Base-by-base conservation (phyloP, 2,797 vertebrate species). In the Erpetoichthys calabaricus region DNA sequence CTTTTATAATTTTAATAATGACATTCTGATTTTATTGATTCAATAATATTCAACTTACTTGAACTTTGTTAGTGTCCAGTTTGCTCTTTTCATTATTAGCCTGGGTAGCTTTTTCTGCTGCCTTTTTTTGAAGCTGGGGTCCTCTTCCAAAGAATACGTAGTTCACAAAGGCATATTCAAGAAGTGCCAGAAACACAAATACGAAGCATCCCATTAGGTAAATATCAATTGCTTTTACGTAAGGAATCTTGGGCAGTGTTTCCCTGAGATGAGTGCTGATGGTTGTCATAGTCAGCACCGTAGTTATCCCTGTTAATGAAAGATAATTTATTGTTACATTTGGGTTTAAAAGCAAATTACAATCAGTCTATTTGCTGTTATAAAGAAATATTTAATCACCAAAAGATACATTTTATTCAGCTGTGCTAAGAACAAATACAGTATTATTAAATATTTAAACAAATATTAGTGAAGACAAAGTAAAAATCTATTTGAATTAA, bases 71-170 rank as follows among this genome's bases (percentile, higher is more conserved):
- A 80, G 81, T 82, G 65, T 94, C 88, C 69, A 88, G 53, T 62
- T 84, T 84, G 59, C 73, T 76, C 59, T 85, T 92, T 68, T 91
- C 67, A 1, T 80, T 85, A 65, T 78, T 74, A 46, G 73, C 80
- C 63, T 81, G 88, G 45, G 87, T 85, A 55, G 85, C 75, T 62
- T 87, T 91, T 67, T 89, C 78, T 9, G 84, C 82, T 59, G 89
- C 80, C 68, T 91, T 93, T 74, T 95, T 96, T 73, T 89, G 86
- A 57, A 77, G 69, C 53, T 92, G 90, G 53, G 91, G 92, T 47
- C 91, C 91, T 68, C 92, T 91, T 25, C 93, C 92, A 42, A 96
- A 96, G 79, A 95, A 95, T 65, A 93, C 91, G 64, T 94, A 95
- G 73, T 94, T 95, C 64, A 95, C 91, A 57, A 95, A 92, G 51